Base-by-base conservation (phyloP, 2,888 invertebrate genomes). In the Drosophila subquinaria region DNA sequence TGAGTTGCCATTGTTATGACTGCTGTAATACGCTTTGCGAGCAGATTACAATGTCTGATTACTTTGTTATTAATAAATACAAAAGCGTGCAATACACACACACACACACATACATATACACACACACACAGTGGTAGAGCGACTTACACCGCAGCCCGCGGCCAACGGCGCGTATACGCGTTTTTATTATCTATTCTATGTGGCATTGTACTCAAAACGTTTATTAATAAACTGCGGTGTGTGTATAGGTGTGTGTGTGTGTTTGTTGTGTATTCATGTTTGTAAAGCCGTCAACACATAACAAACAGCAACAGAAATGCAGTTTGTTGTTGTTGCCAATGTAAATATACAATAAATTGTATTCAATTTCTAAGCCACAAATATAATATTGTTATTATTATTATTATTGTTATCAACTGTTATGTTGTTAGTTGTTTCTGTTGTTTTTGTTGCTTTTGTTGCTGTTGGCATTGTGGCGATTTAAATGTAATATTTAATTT, bases 11-110 rank as follows among this genome's bases (percentile, higher is more conserved):
- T 85, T 85, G 88, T 86, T 88, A 82, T 87, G 79, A 88, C 81
- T 76, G 84, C 70, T 82, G 79, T 88, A 88, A 88, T 82, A 87
- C 82, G 87, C 89, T 86, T 84, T 84, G 86, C 69, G 61, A 73
- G 70, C 45, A 81, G 86, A 87, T 87, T 88, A 88, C 89, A 87
- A 88, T 88, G 84, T 79, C 89, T 88, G 86, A 87, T 87, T 87
- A 86, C 85, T 86, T 86, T 88, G 85, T 86, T 86, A 85, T 86
- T 85, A 88, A 85, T 85, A 85, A 85, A 88, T 85, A 88, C 82
- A 85, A 85, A 88, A 85, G 73, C 76, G 63, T 63, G 51, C 27
- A 48, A 69, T 61, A 73, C 64, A 77, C 48, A 40, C 55, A 57
- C 60, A 68, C 43, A 55, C 36, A 40, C 57, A 62, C 47, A 42